Evolutionary conservation across 2,888 invertebrate genomes (phyloP).

Genomic region (Tanaodytes sp.): DNA sequence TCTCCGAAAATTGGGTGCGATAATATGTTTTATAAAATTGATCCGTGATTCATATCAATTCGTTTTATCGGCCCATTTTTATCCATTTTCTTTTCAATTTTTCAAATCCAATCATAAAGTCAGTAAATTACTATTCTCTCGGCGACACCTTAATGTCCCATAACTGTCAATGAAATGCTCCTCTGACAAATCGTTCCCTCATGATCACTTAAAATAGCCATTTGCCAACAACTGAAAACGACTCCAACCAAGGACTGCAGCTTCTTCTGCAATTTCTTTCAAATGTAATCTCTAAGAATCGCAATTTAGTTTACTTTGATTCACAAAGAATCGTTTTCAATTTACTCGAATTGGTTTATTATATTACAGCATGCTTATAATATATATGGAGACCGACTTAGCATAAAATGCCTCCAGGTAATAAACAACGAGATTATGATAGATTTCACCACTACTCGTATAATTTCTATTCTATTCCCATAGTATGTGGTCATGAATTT

Average conservation of each 20-base stretch:
- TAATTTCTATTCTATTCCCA: no score
- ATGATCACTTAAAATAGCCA: slow-evolving; percentile 30
- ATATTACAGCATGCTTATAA: no score
- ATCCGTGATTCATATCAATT: no score
- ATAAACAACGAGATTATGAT: no score
- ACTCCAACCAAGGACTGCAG: slow-evolving; percentile 2
- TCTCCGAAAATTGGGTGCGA: no score
- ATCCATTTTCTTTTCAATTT: slow-evolving; percentile 14
- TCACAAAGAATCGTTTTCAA: slow-evolving; percentile 23
- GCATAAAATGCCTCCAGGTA: no score
- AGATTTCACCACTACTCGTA: no score
- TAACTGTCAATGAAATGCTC: slow-evolving; percentile 23
- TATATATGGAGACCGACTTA: no score
- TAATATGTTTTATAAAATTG: no score
- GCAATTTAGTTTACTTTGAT: slow-evolving; percentile 26
- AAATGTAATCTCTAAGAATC: slow-evolving; percentile 20
- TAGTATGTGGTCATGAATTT: no score
- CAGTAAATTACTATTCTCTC: slow-evolving; percentile 20
- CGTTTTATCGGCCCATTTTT: not conserved
- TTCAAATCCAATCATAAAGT: slow-evolving; percentile 12
- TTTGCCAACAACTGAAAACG: slow-evolving; percentile 28
- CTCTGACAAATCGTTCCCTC: slow-evolving; percentile 24
- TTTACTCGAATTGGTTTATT: slow-evolving; percentile 14
- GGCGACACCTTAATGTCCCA: slow-evolving; percentile 18
- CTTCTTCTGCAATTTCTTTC: slow-evolving; percentile 21